These are phyloP conservation scores for Cosmia pyralina DNA, from an alignment of 2,888 invertebrate species.

Conservation along the genomic window DNA sequence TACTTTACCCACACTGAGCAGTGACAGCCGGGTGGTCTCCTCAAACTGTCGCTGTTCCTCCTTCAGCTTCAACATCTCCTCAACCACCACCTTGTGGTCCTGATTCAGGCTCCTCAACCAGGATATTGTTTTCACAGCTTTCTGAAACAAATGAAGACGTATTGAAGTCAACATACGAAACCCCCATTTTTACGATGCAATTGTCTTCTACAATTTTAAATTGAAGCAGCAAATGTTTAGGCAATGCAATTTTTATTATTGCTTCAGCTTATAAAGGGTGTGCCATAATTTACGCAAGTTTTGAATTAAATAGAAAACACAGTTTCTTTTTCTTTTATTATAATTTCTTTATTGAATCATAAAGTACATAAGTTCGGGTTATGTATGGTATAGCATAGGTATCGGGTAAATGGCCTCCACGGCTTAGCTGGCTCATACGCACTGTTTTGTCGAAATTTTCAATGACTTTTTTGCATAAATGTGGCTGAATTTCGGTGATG, in stretches of 20 bases:
- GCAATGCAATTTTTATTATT: no score
- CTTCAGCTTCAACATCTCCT: slow-evolving; percentile 74
- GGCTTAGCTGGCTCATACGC: no score
- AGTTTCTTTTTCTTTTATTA: no score
- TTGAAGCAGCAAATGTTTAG: background rate
- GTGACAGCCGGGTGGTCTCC: slow-evolving; percentile 70
- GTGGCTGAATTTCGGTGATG: no score
- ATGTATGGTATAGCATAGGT: no score
- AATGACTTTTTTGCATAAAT: no score
- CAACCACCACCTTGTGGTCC: slow-evolving; percentile 69
- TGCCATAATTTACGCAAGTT: no score
- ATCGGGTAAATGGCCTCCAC: no score
- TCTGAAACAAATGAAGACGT: slow-evolving; percentile 65
- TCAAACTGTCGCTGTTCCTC: slow-evolving; percentile 74
- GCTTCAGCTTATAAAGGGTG: background rate
- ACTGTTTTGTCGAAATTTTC: no score
- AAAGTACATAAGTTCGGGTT: no score
- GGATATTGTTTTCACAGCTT: slow-evolving; percentile 77
- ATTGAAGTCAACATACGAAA: background rate
- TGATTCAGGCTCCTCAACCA: slow-evolving; percentile 75
- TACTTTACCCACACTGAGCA: slow-evolving; percentile 80
- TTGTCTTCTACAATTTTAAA: background rate
- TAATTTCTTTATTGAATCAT: no score
- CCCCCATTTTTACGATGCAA: background rate
- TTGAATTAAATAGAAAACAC: no score